Evolutionary conservation across 2,113 vertebrate species (phyloP).

Genomic region (Notarius quadriscutis): DNA sequence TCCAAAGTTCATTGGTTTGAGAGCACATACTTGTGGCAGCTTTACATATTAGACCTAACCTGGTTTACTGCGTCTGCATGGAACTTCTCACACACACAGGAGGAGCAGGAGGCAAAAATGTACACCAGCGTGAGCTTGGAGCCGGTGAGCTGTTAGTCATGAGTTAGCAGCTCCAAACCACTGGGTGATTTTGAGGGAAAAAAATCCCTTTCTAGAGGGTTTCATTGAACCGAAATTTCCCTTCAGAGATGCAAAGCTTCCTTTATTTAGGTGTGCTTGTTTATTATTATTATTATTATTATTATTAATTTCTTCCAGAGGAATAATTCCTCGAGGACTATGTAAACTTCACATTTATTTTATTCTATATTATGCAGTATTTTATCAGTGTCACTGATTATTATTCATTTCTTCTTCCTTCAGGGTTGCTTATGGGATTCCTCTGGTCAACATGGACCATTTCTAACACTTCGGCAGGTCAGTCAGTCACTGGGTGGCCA

Average conservation of each 20-base stretch:
- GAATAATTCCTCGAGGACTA: background rate
- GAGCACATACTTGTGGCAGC: too few species aligned
- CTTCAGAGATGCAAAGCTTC: slow-evolving; percentile 5
- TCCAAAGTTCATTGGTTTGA: background rate
- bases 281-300: background rate
- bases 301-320: background rate
- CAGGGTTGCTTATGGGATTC: background rate
- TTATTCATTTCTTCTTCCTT: background rate
- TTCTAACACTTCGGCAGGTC: slow-evolving; percentile 23
- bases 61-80: background rate
- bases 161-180: background rate
- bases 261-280: background rate
- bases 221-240: background rate
- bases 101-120: background rate
- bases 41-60: background rate
- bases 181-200: background rate
- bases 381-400: background rate
- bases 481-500: background rate
- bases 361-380: background rate
- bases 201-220: background rate
- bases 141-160: background rate
- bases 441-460: slow-evolving; percentile 9
- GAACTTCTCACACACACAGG: background rate
- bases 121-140: background rate
- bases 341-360: background rate